Evolutionary conservation across 2,888 invertebrate genomes (phyloP), one percentile per base, ranked within the genome.

Genomic region (Drymonia ruficornis): DNA sequence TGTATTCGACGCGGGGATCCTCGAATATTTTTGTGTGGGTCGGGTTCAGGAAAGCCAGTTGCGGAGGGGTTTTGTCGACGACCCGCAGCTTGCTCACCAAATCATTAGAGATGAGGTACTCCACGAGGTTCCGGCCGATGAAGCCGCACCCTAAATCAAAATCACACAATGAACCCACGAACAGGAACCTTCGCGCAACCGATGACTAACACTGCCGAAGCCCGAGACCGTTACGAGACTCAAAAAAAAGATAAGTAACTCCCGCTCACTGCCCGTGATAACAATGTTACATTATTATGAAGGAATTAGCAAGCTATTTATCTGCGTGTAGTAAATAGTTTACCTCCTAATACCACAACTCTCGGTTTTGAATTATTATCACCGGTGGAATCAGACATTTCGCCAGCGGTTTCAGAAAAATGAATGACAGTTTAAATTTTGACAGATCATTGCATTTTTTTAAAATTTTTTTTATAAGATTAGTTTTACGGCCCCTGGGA

Each of bases 1-100:
- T 96, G 85, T 98, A 98, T 84, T 97, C 96, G 11, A 98, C 96
- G 79, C 95, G 93, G 60, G 96, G 94, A 87, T 95, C 94, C 56
- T 95, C 94, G 85, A 98, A 98, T 46, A 94, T 91, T 72, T 94
- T 94, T 66, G 94, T 93, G 78, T 98, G 98, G 58, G 89, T 87
- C 1, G 94, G 87, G 85, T 97, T 98, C 36, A 98, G 90, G 96
- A 98, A 98, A 2, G 98, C 98, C 75, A 97, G 96, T 86, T 97
- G 97, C 1, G 98, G 98, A 49, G 98, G 98, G 31, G 98, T 98
- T 90, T 98, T 98, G 90, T 98, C 98, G 55, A 97, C 97, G 48
- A 98, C 95, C 67, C 96, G 94, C 63, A 98, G 93, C 72, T 93
- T 94, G 75, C 95, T 95, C 61, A 95, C 96, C 73, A 97, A 87